Percentiles rank a stretch among this genome's conserved stretches.
These are phyloP conservation scores for Astyanax mexicanus DNA, from an alignment of 2,797 vertebrate species.

Conservation along the genomic window DNA sequence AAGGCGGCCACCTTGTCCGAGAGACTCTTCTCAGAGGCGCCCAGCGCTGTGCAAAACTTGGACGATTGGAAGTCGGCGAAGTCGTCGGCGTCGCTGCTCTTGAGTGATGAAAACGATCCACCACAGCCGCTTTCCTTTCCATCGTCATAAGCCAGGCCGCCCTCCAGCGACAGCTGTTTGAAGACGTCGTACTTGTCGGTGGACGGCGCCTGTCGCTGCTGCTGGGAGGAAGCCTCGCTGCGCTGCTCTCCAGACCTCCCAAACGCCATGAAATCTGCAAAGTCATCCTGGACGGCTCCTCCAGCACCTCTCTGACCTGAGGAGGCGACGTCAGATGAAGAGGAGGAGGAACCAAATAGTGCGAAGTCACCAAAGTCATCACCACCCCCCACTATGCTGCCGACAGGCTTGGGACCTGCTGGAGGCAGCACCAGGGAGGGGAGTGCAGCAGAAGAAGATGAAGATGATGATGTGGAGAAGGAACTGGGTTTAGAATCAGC, in stretches of 20 bases:
- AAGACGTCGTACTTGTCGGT: slow-evolving; percentile 91
- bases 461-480: slow-evolving; percentile 74
- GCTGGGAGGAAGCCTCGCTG: slow-evolving; percentile 61
- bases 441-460: slow-evolving; percentile 67
- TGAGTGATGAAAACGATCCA: slow-evolving; percentile 77
- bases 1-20: slow-evolving; percentile 92
- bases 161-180: slow-evolving; percentile 92
- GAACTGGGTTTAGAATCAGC: slow-evolving; percentile 78
- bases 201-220: slow-evolving; percentile 66
- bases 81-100: slow-evolving; percentile 89
- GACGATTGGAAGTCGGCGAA: slow-evolving; percentile 95
- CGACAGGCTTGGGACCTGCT: slow-evolving; percentile 74
- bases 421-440: slow-evolving; percentile 70
- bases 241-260: slow-evolving; percentile 79
- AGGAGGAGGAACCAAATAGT: slow-evolving; percentile 84
- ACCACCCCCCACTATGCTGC: slow-evolving; percentile 69
- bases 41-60: slow-evolving; percentile 86
- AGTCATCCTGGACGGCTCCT: slow-evolving; percentile 86
- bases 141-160: slow-evolving; percentile 82
- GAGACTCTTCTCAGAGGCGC: slow-evolving; percentile 86
- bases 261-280: slow-evolving; percentile 98
- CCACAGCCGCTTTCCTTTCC: slow-evolving; percentile 80
- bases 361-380: slow-evolving; percentile 95
- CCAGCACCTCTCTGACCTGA: slow-evolving; percentile 25
- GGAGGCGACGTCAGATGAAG: slow-evolving; percentile 63